Percentiles rank a stretch among this genome's conserved stretches.
Evolutionary conservation across 2,113 vertebrate species (phyloP).

Genomic region (Nyctereutes procyonoides): DNA sequence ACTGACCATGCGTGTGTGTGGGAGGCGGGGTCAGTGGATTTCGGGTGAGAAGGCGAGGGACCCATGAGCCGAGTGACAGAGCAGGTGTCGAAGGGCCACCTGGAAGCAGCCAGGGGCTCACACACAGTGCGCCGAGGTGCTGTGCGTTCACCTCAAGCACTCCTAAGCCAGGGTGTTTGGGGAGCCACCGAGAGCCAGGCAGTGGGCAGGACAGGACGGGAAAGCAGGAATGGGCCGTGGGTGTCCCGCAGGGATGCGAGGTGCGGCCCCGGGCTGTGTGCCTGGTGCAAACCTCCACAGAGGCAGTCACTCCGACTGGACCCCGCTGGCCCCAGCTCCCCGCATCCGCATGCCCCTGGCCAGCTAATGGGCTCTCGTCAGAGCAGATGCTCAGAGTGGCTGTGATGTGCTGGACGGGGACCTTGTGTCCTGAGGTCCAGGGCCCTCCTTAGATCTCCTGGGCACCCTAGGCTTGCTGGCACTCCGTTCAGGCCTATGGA

Average conservation of each 20-base stretch:
- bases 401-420: not conserved
- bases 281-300: not conserved
- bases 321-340: not conserved
- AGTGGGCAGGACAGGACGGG: rapidly evolving
- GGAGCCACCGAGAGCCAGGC: rapidly evolving
- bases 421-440: not conserved
- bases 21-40: rapidly evolving
- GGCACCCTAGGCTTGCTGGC: not conserved
- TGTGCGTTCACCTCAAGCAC: rapidly evolving
- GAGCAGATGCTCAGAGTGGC: rapidly evolving
- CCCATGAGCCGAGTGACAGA: rapidly evolving
- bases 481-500: too few species aligned
- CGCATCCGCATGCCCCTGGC: not conserved
- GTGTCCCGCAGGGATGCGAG: rapidly evolving
- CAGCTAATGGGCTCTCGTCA: rapidly evolving
- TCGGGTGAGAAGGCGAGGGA: rapidly evolving
- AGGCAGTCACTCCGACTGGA: too few species aligned
- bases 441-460: not conserved
- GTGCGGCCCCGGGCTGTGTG: rapidly evolving
- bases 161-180: too few species aligned
- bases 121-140: not conserved
- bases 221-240: not conserved
- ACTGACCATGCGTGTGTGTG: rapidly evolving
- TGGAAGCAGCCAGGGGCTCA: not conserved
- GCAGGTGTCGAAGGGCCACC: too few species aligned